Percentiles rank a stretch among this genome's conserved stretches.
phyloP scores from a whole-genome alignment of 2,888 invertebrate species.

The Harmothoe impar region DNA sequence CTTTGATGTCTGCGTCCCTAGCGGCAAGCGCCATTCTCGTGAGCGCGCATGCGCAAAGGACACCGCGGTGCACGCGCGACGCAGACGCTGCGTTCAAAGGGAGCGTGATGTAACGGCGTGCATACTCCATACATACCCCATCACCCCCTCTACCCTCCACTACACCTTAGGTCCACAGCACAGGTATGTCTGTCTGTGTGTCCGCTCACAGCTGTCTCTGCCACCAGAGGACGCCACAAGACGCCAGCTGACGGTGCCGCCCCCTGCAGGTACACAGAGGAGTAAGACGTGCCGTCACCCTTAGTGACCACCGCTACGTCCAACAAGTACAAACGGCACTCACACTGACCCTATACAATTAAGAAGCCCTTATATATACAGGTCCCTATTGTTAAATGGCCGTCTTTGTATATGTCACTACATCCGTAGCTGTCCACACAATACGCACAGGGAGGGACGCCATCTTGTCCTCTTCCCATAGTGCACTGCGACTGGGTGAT shows the following conservation, averaged over 20 bases:
- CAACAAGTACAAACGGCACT: neutral
- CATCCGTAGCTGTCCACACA: no score
- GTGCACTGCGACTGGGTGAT: neutral
- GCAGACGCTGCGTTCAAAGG: neutral
- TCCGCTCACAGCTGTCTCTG: neutral
- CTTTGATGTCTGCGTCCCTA: neutral
- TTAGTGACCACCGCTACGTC: neutral
- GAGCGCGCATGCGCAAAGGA: neutral
- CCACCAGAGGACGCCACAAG: neutral
- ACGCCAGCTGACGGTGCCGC: slow-evolving; percentile 19
- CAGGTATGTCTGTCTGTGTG: slow-evolving; percentile 11
- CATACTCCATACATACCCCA: neutral
- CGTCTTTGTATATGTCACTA: no score
- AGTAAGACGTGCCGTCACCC: neutral
- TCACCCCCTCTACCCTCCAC: neutral
- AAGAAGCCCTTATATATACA: neutral
- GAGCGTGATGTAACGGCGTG: neutral
- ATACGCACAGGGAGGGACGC: neutral
- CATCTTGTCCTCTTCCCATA: slow-evolving; percentile 28
- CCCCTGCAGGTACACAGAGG: slow-evolving; percentile 5
- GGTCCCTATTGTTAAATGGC: no score
- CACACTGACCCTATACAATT: no score
- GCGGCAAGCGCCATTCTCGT: neutral
- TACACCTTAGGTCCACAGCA: neutral
- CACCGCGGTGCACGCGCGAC: neutral